Evolutionary conservation across 2,113 vertebrate genomes (phyloP).

Genomic region (Gambusia holbrooki): DNA sequence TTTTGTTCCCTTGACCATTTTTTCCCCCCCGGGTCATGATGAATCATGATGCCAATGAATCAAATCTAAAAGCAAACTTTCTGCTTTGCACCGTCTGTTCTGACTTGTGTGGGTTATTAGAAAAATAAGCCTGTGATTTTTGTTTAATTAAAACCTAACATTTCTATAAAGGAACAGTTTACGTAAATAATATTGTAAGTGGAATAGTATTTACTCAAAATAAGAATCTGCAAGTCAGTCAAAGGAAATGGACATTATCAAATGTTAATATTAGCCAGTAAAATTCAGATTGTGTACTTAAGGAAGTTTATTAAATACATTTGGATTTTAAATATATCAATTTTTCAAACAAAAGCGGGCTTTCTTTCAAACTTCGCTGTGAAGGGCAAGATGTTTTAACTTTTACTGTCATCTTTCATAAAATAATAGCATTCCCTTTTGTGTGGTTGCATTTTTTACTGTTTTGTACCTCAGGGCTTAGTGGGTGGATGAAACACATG

Average conservation of each 20-base stretch:
- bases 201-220: background rate
- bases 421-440: background rate
- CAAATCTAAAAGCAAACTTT: background rate
- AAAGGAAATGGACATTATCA: background rate
- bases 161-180: background rate
- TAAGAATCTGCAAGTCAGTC: background rate
- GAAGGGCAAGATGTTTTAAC: background rate
- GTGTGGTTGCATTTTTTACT: background rate
- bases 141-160: background rate
- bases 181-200: background rate
- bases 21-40: background rate
- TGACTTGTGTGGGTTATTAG: background rate
- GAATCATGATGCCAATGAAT: background rate
- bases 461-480: background rate
- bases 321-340: slow-evolving; percentile 47
- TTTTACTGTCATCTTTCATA: background rate
- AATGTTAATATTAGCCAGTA: too few species aligned
- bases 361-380: background rate
- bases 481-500: background rate
- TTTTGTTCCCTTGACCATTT: background rate
- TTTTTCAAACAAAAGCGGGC: background rate
- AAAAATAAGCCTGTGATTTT: background rate
- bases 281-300: background rate
- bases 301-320: slow-evolving; percentile 20
- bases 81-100: background rate